Conservation (phyloP, 1,140 invertebrate species). For the Drosophila willistoni region DNA sequence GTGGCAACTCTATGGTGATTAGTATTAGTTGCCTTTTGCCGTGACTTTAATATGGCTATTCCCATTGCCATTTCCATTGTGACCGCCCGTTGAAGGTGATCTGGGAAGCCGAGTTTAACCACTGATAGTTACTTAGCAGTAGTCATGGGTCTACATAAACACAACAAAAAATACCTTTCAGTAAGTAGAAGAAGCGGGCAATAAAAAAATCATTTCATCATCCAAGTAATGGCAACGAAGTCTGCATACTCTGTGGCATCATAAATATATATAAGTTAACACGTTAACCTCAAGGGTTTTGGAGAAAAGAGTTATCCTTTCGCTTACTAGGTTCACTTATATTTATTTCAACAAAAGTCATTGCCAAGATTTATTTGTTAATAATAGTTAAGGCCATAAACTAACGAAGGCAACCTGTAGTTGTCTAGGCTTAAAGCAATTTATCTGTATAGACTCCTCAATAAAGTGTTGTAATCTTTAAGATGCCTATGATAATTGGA, state of each 20-base stretch:
- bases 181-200: constrained; percentile 32
- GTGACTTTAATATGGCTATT: constrained; percentile 70
- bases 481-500: too few relatives aligned
- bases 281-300: too few relatives aligned
- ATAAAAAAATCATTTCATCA: constrained; percentile 46
- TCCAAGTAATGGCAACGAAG: constrained; percentile 33
- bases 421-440: too few relatives aligned
- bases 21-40: constrained; percentile 55
- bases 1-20: constrained; percentile 19
- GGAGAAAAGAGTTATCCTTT: too few relatives aligned
- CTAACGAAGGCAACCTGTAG: too few relatives aligned
- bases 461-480: too few relatives aligned
- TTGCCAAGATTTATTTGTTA: too few relatives aligned
- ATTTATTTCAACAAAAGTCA: too few relatives aligned
- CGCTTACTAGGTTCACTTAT: too few relatives aligned
- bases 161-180: too few relatives aligned
- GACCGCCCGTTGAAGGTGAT: constrained; percentile 28
- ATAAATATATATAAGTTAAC: constrained; percentile 12
- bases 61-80: constrained; percentile 51
- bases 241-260: constrained; percentile 6
- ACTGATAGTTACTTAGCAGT: not conserved
- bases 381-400: too few relatives aligned
- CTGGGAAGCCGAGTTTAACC: constrained; percentile 43
- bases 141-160: not conserved
- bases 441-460: too few relatives aligned